These are phyloP conservation scores for Propsilocerus akamusi DNA, from an alignment of 1,140 invertebrate species.

Conservation along the genomic window DNA sequence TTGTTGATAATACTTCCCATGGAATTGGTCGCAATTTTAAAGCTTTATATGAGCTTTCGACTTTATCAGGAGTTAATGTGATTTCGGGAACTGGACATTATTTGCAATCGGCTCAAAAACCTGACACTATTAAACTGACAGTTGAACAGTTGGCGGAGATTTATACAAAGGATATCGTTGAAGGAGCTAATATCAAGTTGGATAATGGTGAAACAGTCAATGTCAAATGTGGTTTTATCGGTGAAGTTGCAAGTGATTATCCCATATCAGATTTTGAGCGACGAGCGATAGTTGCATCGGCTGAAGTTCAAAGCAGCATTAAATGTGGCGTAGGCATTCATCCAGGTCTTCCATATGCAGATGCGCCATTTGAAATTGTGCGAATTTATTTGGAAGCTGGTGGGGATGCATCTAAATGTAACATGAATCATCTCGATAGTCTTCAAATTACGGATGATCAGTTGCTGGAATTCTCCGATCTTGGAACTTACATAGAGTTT, in stretches of 20 bases:
- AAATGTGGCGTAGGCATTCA: slow-evolving; percentile 64
- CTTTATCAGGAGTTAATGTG: slow-evolving; percentile 45
- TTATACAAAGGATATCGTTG: slow-evolving; percentile 19
- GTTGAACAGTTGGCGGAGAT: slow-evolving; percentile 21
- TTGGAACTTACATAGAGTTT: no score
- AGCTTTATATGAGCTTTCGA: slow-evolving; percentile 38
- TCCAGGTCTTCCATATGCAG: slow-evolving; percentile 41
- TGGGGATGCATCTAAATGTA: slow-evolving; percentile 41
- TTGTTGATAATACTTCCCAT: slow-evolving; percentile 62
- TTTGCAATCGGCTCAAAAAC: slow-evolving; percentile 12
- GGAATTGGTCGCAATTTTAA: slow-evolving; percentile 44
- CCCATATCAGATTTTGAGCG: slow-evolving; percentile 66
- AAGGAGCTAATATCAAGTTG: slow-evolving; percentile 13
- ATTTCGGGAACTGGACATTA: slow-evolving; percentile 58
- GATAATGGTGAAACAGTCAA: slow-evolving; percentile 10
- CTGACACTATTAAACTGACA: slow-evolving; percentile 10
- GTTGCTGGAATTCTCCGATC: no score
- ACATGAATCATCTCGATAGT: slow-evolving; percentile 76
- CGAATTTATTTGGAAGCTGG: slow-evolving; percentile 63
- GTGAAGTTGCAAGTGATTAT: slow-evolving; percentile 65
- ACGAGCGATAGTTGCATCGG: slow-evolving; percentile 45
- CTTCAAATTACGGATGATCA: slow-evolving; percentile 22
- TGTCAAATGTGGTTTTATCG: slow-evolving; percentile 62
- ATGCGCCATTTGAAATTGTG: slow-evolving; percentile 59
- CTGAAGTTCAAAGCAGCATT: slow-evolving; percentile 39